Percentiles rank a stretch among this genome's conserved stretches.
These are phyloP conservation scores for Rhadina sibilatrix DNA, from an alignment of 2,113 vertebrate genomes.

Conservation along the genomic window DNA sequence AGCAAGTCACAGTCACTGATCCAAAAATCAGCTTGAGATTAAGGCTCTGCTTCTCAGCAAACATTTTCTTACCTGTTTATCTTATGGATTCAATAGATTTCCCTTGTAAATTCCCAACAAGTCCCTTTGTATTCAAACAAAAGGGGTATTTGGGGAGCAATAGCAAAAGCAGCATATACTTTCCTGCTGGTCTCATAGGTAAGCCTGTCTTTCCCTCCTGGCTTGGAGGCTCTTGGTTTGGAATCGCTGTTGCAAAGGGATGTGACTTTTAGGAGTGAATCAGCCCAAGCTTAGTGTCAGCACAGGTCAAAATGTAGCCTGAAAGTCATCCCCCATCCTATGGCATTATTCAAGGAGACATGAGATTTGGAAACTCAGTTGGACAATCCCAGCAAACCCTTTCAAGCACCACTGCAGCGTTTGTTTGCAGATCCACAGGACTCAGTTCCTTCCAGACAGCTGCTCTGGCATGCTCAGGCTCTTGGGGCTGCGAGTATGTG, in stretches of 20 bases:
- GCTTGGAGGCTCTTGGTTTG: background rate
- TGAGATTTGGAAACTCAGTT: background rate
- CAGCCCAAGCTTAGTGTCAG: background rate
- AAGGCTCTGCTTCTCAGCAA: background rate
- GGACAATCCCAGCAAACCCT: background rate
- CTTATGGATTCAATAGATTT: background rate
- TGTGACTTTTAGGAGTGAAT: background rate
- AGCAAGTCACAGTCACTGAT: background rate
- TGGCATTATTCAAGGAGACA: background rate
- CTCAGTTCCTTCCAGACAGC: background rate
- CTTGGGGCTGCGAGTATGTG: accelerated
- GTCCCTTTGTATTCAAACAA: background rate
- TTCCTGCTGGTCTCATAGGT: background rate
- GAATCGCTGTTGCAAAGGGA: background rate
- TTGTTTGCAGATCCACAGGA: background rate
- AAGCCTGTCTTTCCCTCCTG: background rate
- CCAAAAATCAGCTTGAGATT: background rate
- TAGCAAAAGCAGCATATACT: background rate
- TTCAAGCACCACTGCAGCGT: background rate
- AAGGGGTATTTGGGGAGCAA: background rate
- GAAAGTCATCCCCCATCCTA: background rate
- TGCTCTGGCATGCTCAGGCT: background rate
- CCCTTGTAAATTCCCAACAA: background rate
- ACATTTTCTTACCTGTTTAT: background rate
- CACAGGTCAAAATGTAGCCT: background rate